Conservation (phyloP, 2,113 vertebrate genomes). For the Gambusia affinis region DNA sequence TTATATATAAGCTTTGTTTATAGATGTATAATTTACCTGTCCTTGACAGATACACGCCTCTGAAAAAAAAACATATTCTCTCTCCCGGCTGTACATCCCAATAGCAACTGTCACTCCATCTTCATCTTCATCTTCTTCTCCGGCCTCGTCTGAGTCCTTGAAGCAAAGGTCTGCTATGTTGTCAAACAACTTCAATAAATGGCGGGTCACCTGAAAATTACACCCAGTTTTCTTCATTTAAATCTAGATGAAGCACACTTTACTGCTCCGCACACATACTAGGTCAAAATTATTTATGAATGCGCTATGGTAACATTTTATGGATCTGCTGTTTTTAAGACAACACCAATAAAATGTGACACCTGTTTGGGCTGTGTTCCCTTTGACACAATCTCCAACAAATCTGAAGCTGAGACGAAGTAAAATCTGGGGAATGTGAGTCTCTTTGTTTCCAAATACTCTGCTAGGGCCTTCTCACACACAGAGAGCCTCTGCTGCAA, state of each 20-base stretch:
- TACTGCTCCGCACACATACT: too few species aligned
- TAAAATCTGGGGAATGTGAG: constrained; percentile 78
- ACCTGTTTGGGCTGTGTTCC: constrained; percentile 80
- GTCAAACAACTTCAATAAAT: constrained; percentile 83
- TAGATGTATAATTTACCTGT: constrained; percentile 57
- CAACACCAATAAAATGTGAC: not conserved
- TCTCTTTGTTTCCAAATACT: constrained; percentile 79
- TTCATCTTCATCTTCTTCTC: constrained; percentile 45
- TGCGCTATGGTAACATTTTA: not conserved
- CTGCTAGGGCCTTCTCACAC: constrained; percentile 80
- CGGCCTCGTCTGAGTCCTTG: constrained; percentile 59
- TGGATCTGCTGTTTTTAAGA: not conserved
- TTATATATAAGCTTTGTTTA: not conserved
- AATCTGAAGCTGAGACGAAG: constrained; percentile 79
- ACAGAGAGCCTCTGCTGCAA: constrained; percentile 80
- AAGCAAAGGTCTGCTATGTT: constrained; percentile 81
- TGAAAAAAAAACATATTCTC: constrained; percentile 79
- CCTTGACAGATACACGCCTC: constrained; percentile 75
- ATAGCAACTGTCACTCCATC: constrained; percentile 49
- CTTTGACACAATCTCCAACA: constrained; percentile 83
- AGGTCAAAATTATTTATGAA: not conserved
- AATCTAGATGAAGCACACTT: not conserved
- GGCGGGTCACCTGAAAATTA: constrained; percentile 77
- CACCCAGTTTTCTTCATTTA: not conserved
- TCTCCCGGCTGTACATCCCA: constrained; percentile 82